phyloP scores from a whole-genome alignment of 2,888 invertebrate species.

The Exocentrus adspersus region DNA sequence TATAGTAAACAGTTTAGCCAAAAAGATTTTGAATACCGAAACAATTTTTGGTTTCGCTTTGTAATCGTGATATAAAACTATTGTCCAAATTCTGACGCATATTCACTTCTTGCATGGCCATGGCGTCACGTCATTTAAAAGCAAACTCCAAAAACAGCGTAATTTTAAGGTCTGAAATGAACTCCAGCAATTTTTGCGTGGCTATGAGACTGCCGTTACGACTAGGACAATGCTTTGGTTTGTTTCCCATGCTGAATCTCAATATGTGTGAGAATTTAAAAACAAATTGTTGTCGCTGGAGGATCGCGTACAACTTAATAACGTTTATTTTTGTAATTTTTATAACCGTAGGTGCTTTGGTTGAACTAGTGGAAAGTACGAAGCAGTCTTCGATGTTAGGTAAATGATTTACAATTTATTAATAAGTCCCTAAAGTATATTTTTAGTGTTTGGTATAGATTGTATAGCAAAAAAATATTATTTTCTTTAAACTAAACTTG shows the following conservation, averaged over 20 bases:
- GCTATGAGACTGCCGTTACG: slow-evolving; percentile 32
- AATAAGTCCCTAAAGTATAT: background rate
- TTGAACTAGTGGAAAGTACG: background rate
- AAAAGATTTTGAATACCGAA: too few relatives aligned
- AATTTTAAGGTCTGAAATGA: slow-evolving; percentile 13
- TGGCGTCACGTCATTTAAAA: background rate
- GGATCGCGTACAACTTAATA: slow-evolving; percentile 26
- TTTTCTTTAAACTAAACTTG: slow-evolving; percentile 36
- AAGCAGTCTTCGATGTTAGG: background rate
- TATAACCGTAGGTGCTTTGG: slow-evolving; percentile 16
- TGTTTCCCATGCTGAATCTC: slow-evolving; percentile 33
- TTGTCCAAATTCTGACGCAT: too few relatives aligned
- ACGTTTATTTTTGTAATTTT: slow-evolving; percentile 27
- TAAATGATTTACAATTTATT: too few relatives aligned
- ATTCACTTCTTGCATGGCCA: too few relatives aligned
- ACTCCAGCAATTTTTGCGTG: slow-evolving; percentile 25
- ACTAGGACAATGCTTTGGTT: slow-evolving; percentile 37
- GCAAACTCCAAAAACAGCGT: background rate
- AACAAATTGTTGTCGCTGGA: slow-evolving; percentile 35
- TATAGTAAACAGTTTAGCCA: too few relatives aligned
- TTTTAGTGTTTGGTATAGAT: slow-evolving; percentile 30
- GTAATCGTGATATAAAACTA: too few relatives aligned
- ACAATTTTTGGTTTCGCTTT: too few relatives aligned
- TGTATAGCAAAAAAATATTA: slow-evolving; percentile 25
- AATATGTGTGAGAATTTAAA: background rate